Base-by-base conservation (phyloP, 2,797 vertebrate genomes). In the Muscicapa comitata region DNA sequence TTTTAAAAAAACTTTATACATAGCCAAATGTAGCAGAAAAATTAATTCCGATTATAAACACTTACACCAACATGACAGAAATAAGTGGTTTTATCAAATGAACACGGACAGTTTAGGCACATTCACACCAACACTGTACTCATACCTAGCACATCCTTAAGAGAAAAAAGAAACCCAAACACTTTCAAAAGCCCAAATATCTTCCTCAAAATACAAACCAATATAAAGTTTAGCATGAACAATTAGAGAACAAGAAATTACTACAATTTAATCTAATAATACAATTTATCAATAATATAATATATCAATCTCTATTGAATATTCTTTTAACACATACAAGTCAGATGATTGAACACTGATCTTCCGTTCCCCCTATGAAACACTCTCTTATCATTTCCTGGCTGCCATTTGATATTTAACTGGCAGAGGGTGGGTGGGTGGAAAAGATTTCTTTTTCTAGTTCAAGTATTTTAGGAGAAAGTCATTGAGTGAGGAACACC, bases 401-500 rank as follows among this genome's bases (percentile, higher is more conserved):
- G 81, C 75, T 93, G 86, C 73, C 80, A 89, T 75, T 82, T 91
- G 90, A 92, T 94, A 95, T 92, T 92, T 83, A 85, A 91, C 86
- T 95, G 88, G 81, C 89, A 93, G 86, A 79, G 93, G 43, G 95
- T 92, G 67, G 80, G 96, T 51, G 75, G 92, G 75, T 89, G 78
- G 81, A 73, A 94, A 87, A 90, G 68, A 0, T 1, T 75, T 94
- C 86, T 80, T 93, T 95, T 96, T 88, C 91, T 94, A 91, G 81
- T 91, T 94, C 78, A 92, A 89, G 88, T 92, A 95, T 94, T 95
- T 96, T 80, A 75, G 68, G 78, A 93, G n/a, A 80, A 92, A 92
- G 82, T 25, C 59, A 86, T 13, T 62, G 91, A 75, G 65, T 62
- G 58, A 95, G 71, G 53, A 95, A 87, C 48, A 87, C 35, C 25